phyloP scores from a whole-genome alignment of 1,140 invertebrate species.

The Aphidius gifuensis region DNA sequence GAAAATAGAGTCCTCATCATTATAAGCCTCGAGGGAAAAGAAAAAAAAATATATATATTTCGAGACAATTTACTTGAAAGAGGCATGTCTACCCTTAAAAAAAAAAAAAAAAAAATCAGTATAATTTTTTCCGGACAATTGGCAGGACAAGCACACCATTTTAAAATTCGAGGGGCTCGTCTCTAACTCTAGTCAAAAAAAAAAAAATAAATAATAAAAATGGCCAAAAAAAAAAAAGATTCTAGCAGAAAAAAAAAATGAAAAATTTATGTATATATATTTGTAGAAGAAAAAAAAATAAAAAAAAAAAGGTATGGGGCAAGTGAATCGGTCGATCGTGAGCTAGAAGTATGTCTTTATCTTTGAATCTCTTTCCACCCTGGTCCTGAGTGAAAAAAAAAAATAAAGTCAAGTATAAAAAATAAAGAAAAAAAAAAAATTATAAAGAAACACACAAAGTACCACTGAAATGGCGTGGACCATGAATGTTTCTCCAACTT shows the following conservation, averaged over 20 bases:
- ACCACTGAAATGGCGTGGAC: not conserved
- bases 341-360: not conserved
- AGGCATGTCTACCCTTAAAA: too few relatives aligned
- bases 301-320: conserved; percentile 5
- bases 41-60: not conserved
- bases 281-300: conserved; percentile 5
- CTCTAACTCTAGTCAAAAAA: too few relatives aligned
- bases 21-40: not conserved
- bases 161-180: conserved; percentile 7
- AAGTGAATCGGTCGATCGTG: conserved; percentile 18
- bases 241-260: not conserved
- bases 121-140: conserved; percentile 20
- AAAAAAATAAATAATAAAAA: conserved; percentile 7
- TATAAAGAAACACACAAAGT: conserved; percentile 8
- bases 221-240: not conserved
- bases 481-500: not conserved
- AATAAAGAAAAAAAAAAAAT: conserved; percentile 15
- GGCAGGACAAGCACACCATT: conserved; percentile 5
- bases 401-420: conserved; percentile 19
- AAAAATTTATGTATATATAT: not conserved
- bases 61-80: conserved; percentile 12
- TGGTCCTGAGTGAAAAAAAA: not conserved
- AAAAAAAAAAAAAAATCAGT: not conserved
- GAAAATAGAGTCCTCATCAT: not conserved
- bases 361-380: not conserved